phyloP scores from a whole-genome alignment of 2,888 invertebrate genomes.

The Plagodis dolabraria region DNA sequence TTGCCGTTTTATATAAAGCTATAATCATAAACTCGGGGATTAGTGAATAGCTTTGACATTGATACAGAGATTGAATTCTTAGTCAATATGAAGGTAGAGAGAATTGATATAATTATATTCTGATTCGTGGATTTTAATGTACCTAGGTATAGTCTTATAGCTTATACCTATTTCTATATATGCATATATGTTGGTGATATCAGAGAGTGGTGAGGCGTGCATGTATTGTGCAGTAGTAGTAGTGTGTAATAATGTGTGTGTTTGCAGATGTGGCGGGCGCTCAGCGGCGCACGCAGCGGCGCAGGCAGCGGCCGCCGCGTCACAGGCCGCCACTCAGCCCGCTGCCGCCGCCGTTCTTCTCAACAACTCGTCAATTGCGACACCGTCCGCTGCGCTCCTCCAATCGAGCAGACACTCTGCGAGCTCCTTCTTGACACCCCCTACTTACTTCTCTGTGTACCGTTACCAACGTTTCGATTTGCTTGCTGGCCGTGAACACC shows the following conservation, averaged over 20 bases:
- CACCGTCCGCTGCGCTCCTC: slow-evolving; percentile 15
- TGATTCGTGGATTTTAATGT: no score
- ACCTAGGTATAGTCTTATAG: no score
- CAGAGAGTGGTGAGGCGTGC: no score
- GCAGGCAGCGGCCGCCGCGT: slow-evolving; percentile 22
- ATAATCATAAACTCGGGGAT: no score
- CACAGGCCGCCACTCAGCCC: slow-evolving; percentile 37
- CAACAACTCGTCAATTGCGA: slow-evolving; percentile 20
- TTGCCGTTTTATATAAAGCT: no score
- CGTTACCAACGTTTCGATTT: slow-evolving; percentile 22
- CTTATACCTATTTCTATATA: no score
- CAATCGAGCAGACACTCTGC: slow-evolving; percentile 12
- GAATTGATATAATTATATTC: no score
- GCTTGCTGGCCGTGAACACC: slow-evolving; percentile 19
- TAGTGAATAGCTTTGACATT: no score
- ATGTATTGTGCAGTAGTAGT: no score
- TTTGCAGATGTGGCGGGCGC: slow-evolving; percentile 55
- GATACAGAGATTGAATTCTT: no score
- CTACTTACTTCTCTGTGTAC: slow-evolving; percentile 4
- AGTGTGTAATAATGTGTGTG: slow-evolving; percentile 16
- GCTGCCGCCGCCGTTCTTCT: slow-evolving; percentile 29
- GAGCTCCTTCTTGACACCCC: slow-evolving; percentile 7
- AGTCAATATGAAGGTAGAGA: no score
- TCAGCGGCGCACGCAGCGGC: slow-evolving; percentile 28
- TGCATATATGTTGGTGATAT: no score